These are phyloP conservation scores for Pipistrellus pipistrellus DNA, from an alignment of 2,797 vertebrate genomes.

Conservation along the genomic window DNA sequence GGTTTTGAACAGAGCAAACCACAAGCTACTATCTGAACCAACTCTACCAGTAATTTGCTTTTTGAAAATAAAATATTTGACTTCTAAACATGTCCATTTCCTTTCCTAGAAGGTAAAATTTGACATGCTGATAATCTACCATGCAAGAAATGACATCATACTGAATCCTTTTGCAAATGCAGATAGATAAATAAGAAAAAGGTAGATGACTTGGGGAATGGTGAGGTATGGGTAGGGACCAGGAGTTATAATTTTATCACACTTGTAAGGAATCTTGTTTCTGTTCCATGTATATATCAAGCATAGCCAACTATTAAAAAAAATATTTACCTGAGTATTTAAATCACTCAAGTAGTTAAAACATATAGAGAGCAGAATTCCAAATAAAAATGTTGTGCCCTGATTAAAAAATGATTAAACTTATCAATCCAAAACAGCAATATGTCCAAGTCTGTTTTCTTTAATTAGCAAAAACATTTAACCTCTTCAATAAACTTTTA, in stretches of 20 bases:
- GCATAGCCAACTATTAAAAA: constrained; percentile 29
- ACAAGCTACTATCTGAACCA: constrained; percentile 8
- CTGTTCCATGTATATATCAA: background rate
- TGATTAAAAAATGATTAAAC: constrained; percentile 79
- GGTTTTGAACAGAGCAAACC: background rate
- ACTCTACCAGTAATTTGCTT: background rate
- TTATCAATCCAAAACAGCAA: constrained; percentile 84
- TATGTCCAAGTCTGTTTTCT: constrained; percentile 84
- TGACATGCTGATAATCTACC: constrained; percentile 6
- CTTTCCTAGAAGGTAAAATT: constrained; percentile 17
- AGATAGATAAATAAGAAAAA: background rate
- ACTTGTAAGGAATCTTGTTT: background rate
- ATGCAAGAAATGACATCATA: constrained; percentile 22
- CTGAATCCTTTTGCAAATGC: background rate
- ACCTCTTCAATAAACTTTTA: constrained; percentile 86
- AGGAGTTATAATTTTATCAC: background rate
- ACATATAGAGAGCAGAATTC: constrained; percentile 23
- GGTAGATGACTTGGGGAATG: background rate
- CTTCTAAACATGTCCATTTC: background rate
- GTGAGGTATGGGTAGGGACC: background rate
- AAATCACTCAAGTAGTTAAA: constrained; percentile 23
- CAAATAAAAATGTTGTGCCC: background rate
- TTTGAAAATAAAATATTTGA: constrained; percentile 27
- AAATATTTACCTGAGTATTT: constrained; percentile 40
- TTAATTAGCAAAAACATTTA: constrained; percentile 85